Percentiles rank a stretch among this genome's conserved stretches.
Evolutionary conservation across 2,888 invertebrate species (phyloP).

Genomic region (Sinelater perroti): DNA sequence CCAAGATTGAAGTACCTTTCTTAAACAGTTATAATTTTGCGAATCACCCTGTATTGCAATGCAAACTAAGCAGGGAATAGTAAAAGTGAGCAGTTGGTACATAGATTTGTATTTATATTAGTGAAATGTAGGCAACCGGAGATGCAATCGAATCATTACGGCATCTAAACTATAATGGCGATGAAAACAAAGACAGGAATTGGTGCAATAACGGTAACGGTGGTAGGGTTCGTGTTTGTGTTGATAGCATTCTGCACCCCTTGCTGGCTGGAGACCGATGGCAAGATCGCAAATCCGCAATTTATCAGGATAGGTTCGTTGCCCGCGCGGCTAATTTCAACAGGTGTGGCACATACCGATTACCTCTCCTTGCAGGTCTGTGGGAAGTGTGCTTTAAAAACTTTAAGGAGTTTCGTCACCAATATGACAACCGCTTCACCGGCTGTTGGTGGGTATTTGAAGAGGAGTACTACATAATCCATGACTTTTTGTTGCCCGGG

Average conservation of each 20-base stretch:
- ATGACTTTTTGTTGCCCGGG: slow-evolving; percentile 86
- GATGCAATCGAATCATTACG: not conserved
- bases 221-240: slow-evolving; percentile 74
- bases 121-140: slow-evolving; percentile 5
- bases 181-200: slow-evolving; percentile 72
- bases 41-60: no score
- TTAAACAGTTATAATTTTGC: no score
- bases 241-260: slow-evolving; percentile 86
- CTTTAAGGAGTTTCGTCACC: slow-evolving; percentile 85
- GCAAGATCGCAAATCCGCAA: slow-evolving; percentile 77
- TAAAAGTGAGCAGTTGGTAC: no score
- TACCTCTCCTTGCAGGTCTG: slow-evolving; percentile 80
- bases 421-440: slow-evolving; percentile 82
- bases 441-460: slow-evolving; percentile 98
- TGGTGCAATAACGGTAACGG: slow-evolving; percentile 72
- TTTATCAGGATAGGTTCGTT: slow-evolving; percentile 86
- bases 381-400: slow-evolving; percentile 95
- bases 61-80: no score
- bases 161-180: slow-evolving; percentile 58
- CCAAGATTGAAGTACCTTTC: no score
- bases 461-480: slow-evolving; percentile 95
- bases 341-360: slow-evolving; percentile 50
- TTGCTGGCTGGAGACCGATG: slow-evolving; percentile 87
- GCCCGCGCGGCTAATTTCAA: no score
- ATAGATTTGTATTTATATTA: no score